Base-by-base conservation (phyloP, 2,797 vertebrate genomes). In the Tapera naevia region DNA sequence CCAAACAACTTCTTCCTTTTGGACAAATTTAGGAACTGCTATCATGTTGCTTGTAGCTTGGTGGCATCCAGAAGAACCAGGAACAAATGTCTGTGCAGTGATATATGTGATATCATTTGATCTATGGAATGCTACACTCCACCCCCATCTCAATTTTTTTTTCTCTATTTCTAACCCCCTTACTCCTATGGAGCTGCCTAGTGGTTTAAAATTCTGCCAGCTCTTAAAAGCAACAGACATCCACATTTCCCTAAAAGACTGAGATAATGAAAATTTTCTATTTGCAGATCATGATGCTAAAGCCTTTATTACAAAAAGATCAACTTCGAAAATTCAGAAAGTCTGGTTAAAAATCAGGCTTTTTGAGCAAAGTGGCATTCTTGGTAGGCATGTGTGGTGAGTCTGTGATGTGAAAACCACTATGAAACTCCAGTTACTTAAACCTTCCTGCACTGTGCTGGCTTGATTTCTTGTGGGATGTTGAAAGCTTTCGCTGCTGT, bases 1-100 rank as follows among this genome's bases (percentile, higher is more conserved):
- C 65, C 85, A 90, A 75, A 92, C 41, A 37, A 35, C 57, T 86
- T 56, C 22, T 95, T 92, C 71, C 86, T 84, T 87, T 64, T 51
- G 25, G 76, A 92, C 76, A 86, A 91, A 94, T 94, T 81, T 94
- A 93, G 95, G 89, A 92, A 57, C 85, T 54, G 71, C 86, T 95
- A 58, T 96, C 94, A 57, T 79, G 76, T 96, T 95, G 78, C 93
- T 82, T 71, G 71, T 82, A 81, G 67, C 73, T 82, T 80, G 51
- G 51, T 81, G 91, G 83, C 86, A 88, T 69, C 88, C 74, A 65
- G 81, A 57, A 92, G 80, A 54, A n/a, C 80, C 18, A 41, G 62
- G 86, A 95, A 95, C 95, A 93, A 93, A 80, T 94, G 92, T 71
- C 78, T 93, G 82, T 67, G 66, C 86, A 76, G 61, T 92, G 83